Conservation (phyloP, 2,113 vertebrate genomes). For the Labrus mixtus region DNA sequence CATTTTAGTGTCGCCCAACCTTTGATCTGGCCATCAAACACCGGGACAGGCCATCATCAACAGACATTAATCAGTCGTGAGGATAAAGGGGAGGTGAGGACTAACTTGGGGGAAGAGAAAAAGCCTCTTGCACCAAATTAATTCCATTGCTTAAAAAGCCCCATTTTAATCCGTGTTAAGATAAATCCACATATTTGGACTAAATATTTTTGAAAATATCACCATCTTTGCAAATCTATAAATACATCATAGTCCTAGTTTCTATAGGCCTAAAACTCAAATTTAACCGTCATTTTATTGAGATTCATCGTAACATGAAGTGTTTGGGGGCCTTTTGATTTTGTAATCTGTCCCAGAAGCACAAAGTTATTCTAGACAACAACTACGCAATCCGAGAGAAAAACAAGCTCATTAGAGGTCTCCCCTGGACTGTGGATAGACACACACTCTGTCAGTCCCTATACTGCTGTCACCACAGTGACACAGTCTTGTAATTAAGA, state of each 20-base stretch:
- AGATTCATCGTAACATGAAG: slow-evolving; percentile 2
- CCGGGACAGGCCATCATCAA: slow-evolving; percentile 45
- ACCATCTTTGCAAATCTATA: not conserved
- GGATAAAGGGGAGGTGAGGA: slow-evolving; percentile 52
- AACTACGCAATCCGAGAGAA: slow-evolving; percentile 64
- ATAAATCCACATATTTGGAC: not conserved
- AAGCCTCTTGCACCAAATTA: slow-evolving; percentile 15
- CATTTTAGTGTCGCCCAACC: slow-evolving; percentile 55
- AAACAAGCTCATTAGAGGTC: slow-evolving; percentile 82
- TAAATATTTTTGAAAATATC: not conserved
- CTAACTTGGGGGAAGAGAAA: slow-evolving; percentile 26
- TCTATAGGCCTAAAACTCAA: not conserved
- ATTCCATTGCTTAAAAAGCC: not conserved
- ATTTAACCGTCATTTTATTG: not conserved
- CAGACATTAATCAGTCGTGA: slow-evolving; percentile 47
- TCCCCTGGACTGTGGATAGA: slow-evolving; percentile 50
- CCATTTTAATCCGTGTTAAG: not conserved
- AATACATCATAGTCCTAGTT: not conserved
- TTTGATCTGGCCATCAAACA: slow-evolving; percentile 79
- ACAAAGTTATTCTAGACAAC: slow-evolving; percentile 57
- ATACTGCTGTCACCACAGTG: slow-evolving; percentile 77
- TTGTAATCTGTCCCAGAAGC: slow-evolving; percentile 47
- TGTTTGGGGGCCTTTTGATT: slow-evolving; percentile 19
- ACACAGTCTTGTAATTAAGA: slow-evolving; percentile 78
- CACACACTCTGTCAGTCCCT: slow-evolving; percentile 65